Evolutionary conservation across 2,888 invertebrate species (phyloP).

Genomic region (Dynastes grantii): DNA sequence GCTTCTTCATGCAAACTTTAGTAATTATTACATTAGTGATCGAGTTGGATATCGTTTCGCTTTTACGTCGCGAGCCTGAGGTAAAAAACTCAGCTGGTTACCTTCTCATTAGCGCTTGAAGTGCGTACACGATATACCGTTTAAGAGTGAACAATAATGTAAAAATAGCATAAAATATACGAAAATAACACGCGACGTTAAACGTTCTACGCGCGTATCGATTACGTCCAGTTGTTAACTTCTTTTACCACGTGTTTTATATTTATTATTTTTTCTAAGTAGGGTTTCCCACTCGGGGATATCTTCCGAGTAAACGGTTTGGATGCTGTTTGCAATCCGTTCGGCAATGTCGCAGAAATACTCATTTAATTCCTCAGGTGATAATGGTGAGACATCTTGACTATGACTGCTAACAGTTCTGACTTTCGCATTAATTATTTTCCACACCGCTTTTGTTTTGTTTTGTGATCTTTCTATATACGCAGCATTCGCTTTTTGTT

Average conservation of each 20-base stretch:
- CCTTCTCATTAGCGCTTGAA: slow-evolving; percentile 1
- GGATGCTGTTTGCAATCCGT: too few species aligned
- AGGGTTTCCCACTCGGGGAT: not conserved
- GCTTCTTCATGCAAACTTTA: not conserved
- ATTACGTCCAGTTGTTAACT: slow-evolving; percentile 17
- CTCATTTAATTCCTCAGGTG: too few species aligned
- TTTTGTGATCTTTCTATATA: too few species aligned
- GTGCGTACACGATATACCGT: not conserved
- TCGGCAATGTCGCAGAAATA: too few species aligned
- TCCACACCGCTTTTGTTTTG: too few species aligned
- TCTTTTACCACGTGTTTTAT: not conserved
- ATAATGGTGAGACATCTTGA: too few species aligned
- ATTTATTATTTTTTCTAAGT: not conserved
- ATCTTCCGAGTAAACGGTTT: too few species aligned
- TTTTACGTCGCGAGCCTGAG: not conserved
- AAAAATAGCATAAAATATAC: slow-evolving; percentile 14
- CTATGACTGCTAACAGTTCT: too few species aligned
- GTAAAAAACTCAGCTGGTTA: slow-evolving; percentile 1
- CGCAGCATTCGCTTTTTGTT: too few species aligned
- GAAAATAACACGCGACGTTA: slow-evolving; percentile 13
- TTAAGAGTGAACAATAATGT: not conserved
- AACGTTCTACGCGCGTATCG: not conserved
- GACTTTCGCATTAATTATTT: too few species aligned
- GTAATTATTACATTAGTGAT: not conserved
- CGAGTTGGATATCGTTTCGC: not conserved